Evolutionary conservation across 2,888 invertebrate genomes (phyloP), one percentile per base, ranked within the genome.

Genomic region (Altica lythri): DNA sequence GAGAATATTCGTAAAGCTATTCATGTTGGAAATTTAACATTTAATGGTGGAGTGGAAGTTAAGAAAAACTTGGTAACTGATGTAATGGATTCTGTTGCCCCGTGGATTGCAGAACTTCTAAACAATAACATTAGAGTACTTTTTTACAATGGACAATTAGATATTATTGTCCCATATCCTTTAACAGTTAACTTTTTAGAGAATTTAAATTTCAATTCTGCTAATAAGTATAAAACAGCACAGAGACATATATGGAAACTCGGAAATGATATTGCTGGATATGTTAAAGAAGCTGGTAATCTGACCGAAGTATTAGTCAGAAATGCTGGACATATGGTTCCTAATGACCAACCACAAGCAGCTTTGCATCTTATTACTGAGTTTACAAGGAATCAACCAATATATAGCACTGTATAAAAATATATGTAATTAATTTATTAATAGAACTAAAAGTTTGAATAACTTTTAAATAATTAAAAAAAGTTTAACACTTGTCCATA

Each of bases 121-220:
- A n/a, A n/a, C n/a, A 16, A 38, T 54, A 67, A 83, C 60, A 88
- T 87, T 66, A 79, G 80, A 72, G 82, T 92, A 8, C 80, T 93
- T 29, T 80, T 92, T 50, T 95, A 92, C 73, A 92, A 85, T 70
- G 95, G 95, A 0, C 94, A 95, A 71, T 72, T 95, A 57, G 95
- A 95, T 71, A 86, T 95, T 8, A 90, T 93, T 57, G 89, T 92
- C 0, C 90, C 92, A 0, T 90, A 91, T 74, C 90, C 92, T 0
- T 70, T 90, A 42, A 93, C 92, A 0, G 82, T 88, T 16, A 88
- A 86, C 68, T 92, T 88, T 72, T 75, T 94, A 17, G 78, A 81
- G 56, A 80, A 83, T 14, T 77, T 92, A 2, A 80, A 86, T 30
- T 92, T 90, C 77, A 79, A 77, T 8, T 83, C 81, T 0, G 76